These are phyloP conservation scores for Mystacides longicornis DNA, from an alignment of 2,888 invertebrate species.

Conservation along the genomic window DNA sequence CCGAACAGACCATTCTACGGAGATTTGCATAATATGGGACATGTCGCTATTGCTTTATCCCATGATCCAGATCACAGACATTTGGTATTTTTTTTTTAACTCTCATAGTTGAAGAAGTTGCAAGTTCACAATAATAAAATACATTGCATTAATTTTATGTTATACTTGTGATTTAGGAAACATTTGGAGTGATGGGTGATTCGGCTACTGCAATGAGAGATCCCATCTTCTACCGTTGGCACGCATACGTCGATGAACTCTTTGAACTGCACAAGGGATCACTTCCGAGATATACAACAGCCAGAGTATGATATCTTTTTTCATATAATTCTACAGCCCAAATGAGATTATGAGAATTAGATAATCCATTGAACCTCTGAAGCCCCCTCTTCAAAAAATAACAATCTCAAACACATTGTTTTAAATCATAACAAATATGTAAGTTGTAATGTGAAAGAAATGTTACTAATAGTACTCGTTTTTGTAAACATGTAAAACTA, in stretches of 20 bases:
- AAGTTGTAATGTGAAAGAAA: too few relatives aligned
- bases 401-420: too few relatives aligned
- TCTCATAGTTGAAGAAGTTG: background rate
- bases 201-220: conserved; percentile 81
- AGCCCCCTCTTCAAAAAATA: too few relatives aligned
- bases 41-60: conserved; percentile 65
- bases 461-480: too few relatives aligned
- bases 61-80: conserved; percentile 77
- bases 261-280: conserved; percentile 68
- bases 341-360: too few relatives aligned
- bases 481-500: too few relatives aligned
- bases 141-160: background rate
- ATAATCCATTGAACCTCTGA: too few relatives aligned
- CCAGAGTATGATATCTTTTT: too few relatives aligned
- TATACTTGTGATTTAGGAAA: conserved; percentile 49
- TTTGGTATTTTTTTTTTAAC: conserved; percentile 42
- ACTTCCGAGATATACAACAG: conserved; percentile 55
- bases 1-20: conserved; percentile 67
- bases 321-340: too few relatives aligned
- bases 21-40: conserved; percentile 76
- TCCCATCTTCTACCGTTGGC: conserved; percentile 82
- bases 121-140: background rate
- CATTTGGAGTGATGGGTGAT: conserved; percentile 76
- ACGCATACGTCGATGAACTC: conserved; percentile 69
- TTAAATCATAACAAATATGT: too few relatives aligned